These are phyloP conservation scores for Calycopis cecrops DNA, from an alignment of 1,140 invertebrate genomes.

Conservation along the genomic window DNA sequence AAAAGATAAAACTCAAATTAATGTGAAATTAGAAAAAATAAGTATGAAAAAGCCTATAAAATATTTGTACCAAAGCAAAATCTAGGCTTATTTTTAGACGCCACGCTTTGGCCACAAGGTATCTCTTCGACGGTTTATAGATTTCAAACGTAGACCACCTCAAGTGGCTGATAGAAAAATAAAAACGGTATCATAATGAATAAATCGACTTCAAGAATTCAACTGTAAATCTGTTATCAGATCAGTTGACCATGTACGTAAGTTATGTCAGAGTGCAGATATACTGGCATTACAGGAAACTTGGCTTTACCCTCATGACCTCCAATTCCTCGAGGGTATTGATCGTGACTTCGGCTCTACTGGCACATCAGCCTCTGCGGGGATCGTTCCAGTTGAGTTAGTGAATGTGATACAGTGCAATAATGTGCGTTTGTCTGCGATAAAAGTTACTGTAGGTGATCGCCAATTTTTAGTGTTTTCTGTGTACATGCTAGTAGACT, in stretches of 20 bases:
- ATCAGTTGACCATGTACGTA: conserved; percentile 20
- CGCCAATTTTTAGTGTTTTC: conserved; percentile 14
- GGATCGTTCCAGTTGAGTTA: conserved; percentile 19
- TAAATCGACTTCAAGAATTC: too few relatives aligned
- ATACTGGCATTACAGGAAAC: conserved; percentile 22
- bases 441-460: conserved; percentile 14
- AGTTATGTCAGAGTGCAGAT: conserved; percentile 20
- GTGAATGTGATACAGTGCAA: conserved; percentile 22
- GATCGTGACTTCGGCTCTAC: conserved; percentile 22
- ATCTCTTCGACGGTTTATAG: conserved; percentile 25
- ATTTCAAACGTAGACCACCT: too few relatives aligned
- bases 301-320: conserved; percentile 23
- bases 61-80: conserved; percentile 25
- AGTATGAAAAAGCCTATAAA: conserved; percentile 28
- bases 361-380: conserved; percentile 22
- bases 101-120: conserved; percentile 28
- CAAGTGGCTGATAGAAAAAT: too few relatives aligned
- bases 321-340: too few relatives aligned
- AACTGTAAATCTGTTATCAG: conserved; percentile 30
- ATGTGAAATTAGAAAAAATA: too few relatives aligned
- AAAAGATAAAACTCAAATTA: too few relatives aligned
- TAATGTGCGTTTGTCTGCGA: conserved; percentile 15
- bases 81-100: conserved; percentile 17
- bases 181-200: too few relatives aligned
- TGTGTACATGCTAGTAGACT: conserved; percentile 22